Evolutionary conservation across 92 coral and sea anemone species (phyloP).

Genomic region (Plumapathes pennacea): DNA sequence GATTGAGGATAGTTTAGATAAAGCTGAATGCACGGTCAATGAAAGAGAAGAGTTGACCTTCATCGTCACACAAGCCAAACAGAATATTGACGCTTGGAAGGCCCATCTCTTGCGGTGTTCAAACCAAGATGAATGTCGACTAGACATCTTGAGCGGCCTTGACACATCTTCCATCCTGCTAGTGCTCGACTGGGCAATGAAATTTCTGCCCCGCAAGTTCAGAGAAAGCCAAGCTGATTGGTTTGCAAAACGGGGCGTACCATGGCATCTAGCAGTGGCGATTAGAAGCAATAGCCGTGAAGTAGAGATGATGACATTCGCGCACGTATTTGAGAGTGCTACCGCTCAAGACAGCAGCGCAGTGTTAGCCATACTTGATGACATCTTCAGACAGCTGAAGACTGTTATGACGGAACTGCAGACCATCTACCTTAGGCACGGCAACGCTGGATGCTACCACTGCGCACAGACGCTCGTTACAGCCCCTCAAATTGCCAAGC

Average conservation of each 20-base stretch:
- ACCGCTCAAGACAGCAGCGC: conserved; percentile 29
- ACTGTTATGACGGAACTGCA: conserved; percentile 25
- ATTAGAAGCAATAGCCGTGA: conserved; percentile 18
- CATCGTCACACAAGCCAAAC: conserved; percentile 21
- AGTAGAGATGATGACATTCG: conserved; percentile 43
- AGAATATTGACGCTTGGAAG: conserved; percentile 25
- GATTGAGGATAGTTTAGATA: not conserved
- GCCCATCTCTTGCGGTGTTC: conserved; percentile 33
- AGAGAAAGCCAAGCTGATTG: conserved; percentile 47
- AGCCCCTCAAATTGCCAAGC: conserved; percentile 17
- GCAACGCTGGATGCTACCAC: conserved; percentile 48
- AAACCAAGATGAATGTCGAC: conserved; percentile 20
- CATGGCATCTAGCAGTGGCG: conserved; percentile 43
- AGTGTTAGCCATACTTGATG: conserved; percentile 27
- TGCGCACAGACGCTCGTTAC: conserved; percentile 28
- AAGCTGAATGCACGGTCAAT: conserved; percentile 1
- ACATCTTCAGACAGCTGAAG: conserved; percentile 33
- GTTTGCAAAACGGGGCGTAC: conserved; percentile 29
- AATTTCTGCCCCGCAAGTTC: conserved; percentile 24
- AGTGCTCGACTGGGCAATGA: conserved; percentile 18
- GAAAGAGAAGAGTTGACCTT: conserved; percentile 6
- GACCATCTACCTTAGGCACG: conserved; percentile 23
- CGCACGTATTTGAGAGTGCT: conserved; percentile 35
- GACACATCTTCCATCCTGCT: conserved; percentile 7
- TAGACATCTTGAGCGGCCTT: conserved; percentile 7